phyloP scores from a whole-genome alignment of 2,888 invertebrate species.

The Drosophila neotestacea region DNA sequence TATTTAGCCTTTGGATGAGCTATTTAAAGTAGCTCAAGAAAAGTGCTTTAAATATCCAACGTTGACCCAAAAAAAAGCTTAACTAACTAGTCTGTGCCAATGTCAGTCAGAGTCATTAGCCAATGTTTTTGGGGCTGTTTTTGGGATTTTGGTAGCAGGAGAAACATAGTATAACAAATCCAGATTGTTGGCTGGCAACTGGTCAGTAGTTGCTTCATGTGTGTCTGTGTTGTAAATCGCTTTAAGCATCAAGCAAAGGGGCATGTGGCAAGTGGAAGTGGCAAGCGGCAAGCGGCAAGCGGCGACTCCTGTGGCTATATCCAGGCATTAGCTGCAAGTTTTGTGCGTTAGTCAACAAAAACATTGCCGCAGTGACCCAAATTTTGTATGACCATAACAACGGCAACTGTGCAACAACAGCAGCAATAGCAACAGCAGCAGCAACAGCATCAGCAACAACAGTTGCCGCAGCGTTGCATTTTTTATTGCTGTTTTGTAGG shows the following conservation, averaged over 20 bases:
- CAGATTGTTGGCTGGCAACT: conserved; percentile 9
- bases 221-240: conserved; percentile 19
- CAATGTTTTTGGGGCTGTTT: conserved; percentile 9
- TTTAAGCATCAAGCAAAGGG: conserved; percentile 26
- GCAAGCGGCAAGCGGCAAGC: neutral
- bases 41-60: neutral
- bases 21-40: neutral
- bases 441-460: conserved; percentile 46
- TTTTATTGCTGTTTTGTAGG: conserved; percentile 58
- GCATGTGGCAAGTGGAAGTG: neutral
- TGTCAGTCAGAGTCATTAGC: conserved; percentile 25
- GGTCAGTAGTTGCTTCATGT: conserved; percentile 31
- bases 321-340: conserved; percentile 45
- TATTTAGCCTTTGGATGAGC: neutral
- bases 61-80: neutral
- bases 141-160: conserved; percentile 3
- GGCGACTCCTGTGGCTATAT: conserved; percentile 16
- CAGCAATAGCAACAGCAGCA: conserved; percentile 29
- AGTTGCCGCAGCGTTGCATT: conserved; percentile 59
- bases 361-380: conserved; percentile 80
- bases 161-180: conserved; percentile 12
- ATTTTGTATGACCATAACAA: conserved; percentile 65
- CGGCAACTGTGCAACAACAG: conserved; percentile 30
- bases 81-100: conserved; percentile 3
- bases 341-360: conserved; percentile 66